Evolutionary conservation across 2,888 invertebrate species (phyloP).

Genomic region (Plemyria rubiginata): DNA sequence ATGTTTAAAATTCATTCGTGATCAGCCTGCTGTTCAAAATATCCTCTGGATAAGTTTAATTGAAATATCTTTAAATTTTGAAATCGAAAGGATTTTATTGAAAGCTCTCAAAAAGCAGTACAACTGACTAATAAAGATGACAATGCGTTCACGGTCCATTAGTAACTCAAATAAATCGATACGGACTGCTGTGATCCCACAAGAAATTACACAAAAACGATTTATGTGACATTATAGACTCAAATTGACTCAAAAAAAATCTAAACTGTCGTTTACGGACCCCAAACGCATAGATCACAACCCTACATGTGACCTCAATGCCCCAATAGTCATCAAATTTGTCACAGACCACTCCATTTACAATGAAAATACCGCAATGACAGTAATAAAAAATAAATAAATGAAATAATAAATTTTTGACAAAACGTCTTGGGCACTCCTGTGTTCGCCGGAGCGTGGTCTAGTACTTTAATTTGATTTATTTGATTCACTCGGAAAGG

Average conservation of each 20-base stretch:
- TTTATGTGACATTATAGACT: slow-evolving; percentile 73
- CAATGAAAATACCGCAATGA: slow-evolving; percentile 75
- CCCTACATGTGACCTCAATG: slow-evolving; percentile 77
- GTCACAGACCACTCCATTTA: slow-evolving; percentile 82
- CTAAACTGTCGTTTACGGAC: slow-evolving; percentile 75
- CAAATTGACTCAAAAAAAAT: slow-evolving; percentile 79
- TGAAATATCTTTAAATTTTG: slow-evolving; percentile 10
- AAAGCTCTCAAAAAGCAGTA: slow-evolving; percentile 9
- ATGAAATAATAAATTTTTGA: slow-evolving; percentile 84
- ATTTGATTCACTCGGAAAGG: slow-evolving; percentile 78
- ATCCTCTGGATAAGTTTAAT: neutral
- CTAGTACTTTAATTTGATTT: slow-evolving; percentile 83
- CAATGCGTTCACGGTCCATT: slow-evolving; percentile 70
- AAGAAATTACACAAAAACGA: slow-evolving; percentile 70
- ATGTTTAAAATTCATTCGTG: too few relatives aligned
- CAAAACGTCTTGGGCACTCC: slow-evolving; percentile 85
- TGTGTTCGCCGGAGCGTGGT: slow-evolving; percentile 72
- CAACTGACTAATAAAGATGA: slow-evolving; percentile 35
- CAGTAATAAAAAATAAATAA: slow-evolving; percentile 80
- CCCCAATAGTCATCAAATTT: slow-evolving; percentile 83
- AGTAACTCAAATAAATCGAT: slow-evolving; percentile 58
- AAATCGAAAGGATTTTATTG: slow-evolving; percentile 17
- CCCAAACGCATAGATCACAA: slow-evolving; percentile 76
- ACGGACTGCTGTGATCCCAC: slow-evolving; percentile 60
- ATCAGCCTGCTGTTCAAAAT: neutral